A percentile compares a stretch with the other conserved stretches of the same genome.
phyloP scores from a whole-genome alignment of 1,140 invertebrate species.

The Archivesica marissinica region DNA sequence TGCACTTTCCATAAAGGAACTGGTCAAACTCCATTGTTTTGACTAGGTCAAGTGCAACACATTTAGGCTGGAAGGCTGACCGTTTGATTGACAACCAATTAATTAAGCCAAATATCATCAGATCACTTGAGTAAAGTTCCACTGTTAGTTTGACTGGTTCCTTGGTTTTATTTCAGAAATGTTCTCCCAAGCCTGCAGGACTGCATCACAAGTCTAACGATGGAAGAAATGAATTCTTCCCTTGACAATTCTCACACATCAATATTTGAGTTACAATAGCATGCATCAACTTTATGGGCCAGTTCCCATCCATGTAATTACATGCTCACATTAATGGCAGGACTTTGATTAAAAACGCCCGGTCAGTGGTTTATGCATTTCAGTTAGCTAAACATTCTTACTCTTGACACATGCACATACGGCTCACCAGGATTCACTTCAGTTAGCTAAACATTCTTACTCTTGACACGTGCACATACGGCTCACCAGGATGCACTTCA shows the following conservation, averaged over 20 bases:
- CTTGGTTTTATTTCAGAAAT: constrained; percentile 18
- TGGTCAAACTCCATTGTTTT: constrained; percentile 44
- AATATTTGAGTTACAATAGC: constrained; percentile 24
- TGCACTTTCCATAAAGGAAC: not conserved
- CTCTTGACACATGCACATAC: not conserved
- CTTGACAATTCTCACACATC: constrained; percentile 4
- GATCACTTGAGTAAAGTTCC: constrained; percentile 8
- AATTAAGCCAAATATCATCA: constrained; percentile 46
- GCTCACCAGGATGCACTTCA: too few relatives aligned
- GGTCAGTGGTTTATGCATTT: not conserved
- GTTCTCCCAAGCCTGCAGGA: not conserved
- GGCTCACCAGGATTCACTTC: too few relatives aligned
- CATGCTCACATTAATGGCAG: not conserved
- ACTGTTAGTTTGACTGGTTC: not conserved
- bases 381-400: constrained; percentile 2
- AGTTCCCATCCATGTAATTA: constrained; percentile 10
- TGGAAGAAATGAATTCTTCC: constrained; percentile 6
- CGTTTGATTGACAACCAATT: constrained; percentile 53
- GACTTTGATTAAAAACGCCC: constrained; percentile 25
- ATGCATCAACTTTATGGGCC: constrained; percentile 11
- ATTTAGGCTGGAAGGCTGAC: constrained; percentile 9
- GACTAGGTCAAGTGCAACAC: constrained; percentile 46
- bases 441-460: too few relatives aligned
- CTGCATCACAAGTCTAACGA: not conserved
- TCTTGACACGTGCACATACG: too few relatives aligned